Base-by-base conservation (phyloP, 2,888 invertebrate genomes). In the Dicroscelio sp. region DNA sequence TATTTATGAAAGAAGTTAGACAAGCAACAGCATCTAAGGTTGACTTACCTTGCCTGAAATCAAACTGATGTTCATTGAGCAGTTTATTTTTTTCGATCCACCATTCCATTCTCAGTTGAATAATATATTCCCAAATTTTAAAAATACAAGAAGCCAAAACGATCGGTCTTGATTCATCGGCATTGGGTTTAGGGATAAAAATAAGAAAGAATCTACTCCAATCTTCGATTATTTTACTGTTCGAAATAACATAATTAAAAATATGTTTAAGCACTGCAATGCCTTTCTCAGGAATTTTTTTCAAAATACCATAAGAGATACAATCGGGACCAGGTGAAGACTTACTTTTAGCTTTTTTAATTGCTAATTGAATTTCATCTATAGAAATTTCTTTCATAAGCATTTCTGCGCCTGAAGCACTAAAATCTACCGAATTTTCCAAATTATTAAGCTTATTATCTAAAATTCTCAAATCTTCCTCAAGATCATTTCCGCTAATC, bases 71-170 rank as follows among this genome's bases (percentile, higher is more conserved):
- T n/a, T n/a, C n/a, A n/a, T n/a, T n/a, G n/a, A n/a, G n/a, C n/a
- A n/a, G n/a, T n/a, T n/a, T n/a, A n/a, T n/a, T n/a, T n/a, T n/a
- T n/a, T n/a, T n/a, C n/a, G n/a, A n/a, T n/a, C 67, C 43, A 79
- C 78, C 78, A 79, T 48, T 79, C 78, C 1, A 79, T 33, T 79
- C 78, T 63, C 1, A 6, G n/a, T 67, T 80, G 65, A 6, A 80
- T 52, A 5, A 80, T 67, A 17, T 25, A 23, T 67, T 80, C 79
- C n/a, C 31, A 79, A 14, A 43, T 43, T 30, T 79, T 63, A 0
- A 65, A 14, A 31, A 79, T 35, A 48, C 79, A 65, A 3, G 63
- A 79, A 43, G 79, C 43, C 2, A 79, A n/a, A 10, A 65, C 43
- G 4, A 79, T 79, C 4, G 79, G 79, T n/a, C 79, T 38, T 3